phyloP scores from a whole-genome alignment of 30 jellyfish, hydroid and myxozoan genomes.

The Morbakka virulenta region DNA sequence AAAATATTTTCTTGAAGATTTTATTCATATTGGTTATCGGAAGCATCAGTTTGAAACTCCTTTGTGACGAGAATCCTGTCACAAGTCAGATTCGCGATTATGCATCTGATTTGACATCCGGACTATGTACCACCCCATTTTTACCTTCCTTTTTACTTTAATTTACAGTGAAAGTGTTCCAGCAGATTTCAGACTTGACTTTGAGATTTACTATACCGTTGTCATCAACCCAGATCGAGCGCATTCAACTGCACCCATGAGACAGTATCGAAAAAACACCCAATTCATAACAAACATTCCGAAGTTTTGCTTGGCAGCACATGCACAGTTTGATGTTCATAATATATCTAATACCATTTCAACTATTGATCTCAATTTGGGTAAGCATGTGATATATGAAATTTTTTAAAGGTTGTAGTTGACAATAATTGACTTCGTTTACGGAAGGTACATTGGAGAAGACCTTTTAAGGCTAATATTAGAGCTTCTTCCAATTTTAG shows the following conservation, averaged over 20 bases:
- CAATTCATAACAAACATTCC: conserved; percentile 59
- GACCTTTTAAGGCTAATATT: too few species aligned
- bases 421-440: too few species aligned
- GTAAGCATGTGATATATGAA: too few species aligned
- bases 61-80: too few species aligned
- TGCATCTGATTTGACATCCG: too few species aligned
- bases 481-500: too few species aligned
- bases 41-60: too few species aligned
- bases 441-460: too few species aligned
- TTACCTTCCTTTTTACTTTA: not conserved
- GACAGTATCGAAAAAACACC: conserved; percentile 56
- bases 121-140: not conserved
- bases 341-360: conserved; percentile 3
- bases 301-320: conserved; percentile 88
- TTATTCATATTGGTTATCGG: too few species aligned
- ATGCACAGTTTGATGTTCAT: conserved; percentile 62
- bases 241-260: conserved; percentile 73
- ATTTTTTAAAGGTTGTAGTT: too few species aligned
- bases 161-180: conserved; percentile 60
- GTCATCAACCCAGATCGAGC: conserved; percentile 71
- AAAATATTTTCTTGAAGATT: too few species aligned
- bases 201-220: conserved; percentile 85
- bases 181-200: conserved; percentile 80
- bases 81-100: too few species aligned
- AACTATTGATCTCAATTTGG: not conserved